phyloP scores from a whole-genome alignment of 1,140 invertebrate species.

The Ylistrum balloti region DNA sequence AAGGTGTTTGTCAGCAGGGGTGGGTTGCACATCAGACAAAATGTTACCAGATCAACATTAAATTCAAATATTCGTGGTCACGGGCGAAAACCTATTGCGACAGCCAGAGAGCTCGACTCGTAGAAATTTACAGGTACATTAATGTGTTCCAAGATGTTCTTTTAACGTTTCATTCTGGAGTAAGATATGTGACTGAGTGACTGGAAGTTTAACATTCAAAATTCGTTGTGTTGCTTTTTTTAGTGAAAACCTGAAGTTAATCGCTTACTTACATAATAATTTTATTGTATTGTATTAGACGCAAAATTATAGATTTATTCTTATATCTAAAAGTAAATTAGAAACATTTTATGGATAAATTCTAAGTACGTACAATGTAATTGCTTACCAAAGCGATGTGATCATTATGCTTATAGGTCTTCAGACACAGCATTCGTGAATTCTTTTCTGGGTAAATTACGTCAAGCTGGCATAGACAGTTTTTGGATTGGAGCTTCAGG shows the following conservation, averaged over 20 bases:
- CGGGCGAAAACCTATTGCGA: slow-evolving; percentile 53
- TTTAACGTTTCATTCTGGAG: neutral
- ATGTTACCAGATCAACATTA: slow-evolving; percentile 64
- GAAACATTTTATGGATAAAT: too few species aligned
- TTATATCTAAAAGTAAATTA: too few species aligned
- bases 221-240: too few species aligned
- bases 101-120: slow-evolving; percentile 45
- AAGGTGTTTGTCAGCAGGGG: slow-evolving; percentile 66
- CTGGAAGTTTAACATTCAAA: too few species aligned
- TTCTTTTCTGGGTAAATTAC: slow-evolving; percentile 57
- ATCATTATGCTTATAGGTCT: slow-evolving; percentile 43
- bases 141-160: neutral
- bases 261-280: too few species aligned
- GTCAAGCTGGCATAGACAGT: slow-evolving; percentile 41
- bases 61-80: slow-evolving; percentile 49
- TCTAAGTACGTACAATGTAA: too few species aligned
- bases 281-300: too few species aligned
- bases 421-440: slow-evolving; percentile 60
- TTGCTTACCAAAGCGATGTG: too few species aligned
- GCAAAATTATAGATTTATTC: too few species aligned
- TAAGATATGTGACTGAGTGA: neutral
- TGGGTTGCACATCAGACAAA: slow-evolving; percentile 67
- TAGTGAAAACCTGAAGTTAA: too few species aligned
- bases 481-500: slow-evolving; percentile 67
- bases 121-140: slow-evolving; percentile 54